phyloP scores from a whole-genome alignment of 2,113 vertebrate species.

The Serilophus lunatus region DNA sequence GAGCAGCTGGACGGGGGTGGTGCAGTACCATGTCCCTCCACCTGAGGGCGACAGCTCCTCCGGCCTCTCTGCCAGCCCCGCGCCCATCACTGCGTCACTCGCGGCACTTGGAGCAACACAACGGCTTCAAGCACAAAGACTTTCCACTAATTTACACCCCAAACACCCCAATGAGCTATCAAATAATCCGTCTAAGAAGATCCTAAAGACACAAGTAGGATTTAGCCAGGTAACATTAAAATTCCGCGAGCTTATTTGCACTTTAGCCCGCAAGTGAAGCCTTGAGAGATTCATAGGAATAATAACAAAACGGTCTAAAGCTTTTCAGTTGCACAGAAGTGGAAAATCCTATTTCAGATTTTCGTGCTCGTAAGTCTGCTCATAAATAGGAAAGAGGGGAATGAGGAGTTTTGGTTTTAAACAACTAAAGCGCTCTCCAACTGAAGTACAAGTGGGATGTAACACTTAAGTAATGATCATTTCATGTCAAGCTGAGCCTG shows the following conservation, averaged over 20 bases:
- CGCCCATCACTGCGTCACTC: too few species aligned
- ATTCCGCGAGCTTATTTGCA: neutral
- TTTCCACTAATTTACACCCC: neutral
- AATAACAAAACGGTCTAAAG: neutral
- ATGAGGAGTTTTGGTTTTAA: neutral
- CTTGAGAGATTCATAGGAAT: neutral
- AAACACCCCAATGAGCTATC: neutral
- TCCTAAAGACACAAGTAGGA: neutral
- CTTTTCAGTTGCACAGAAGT: neutral
- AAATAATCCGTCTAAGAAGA: neutral
- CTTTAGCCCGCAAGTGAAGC: neutral
- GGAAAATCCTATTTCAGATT: constrained; percentile 2
- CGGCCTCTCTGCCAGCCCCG: neutral
- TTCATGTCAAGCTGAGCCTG: neutral
- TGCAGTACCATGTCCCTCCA: neutral
- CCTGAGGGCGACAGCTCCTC: neutral
- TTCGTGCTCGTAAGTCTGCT: neutral
- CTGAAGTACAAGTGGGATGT: neutral
- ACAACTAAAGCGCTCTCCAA: neutral
- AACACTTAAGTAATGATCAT: neutral
- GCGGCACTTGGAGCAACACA: neutral
- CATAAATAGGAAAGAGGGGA: neutral
- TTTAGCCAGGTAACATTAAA: neutral
- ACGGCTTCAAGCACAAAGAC: neutral
- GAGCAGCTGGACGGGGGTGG: neutral